Percentiles rank a stretch among this genome's conserved stretches.
Conservation (phyloP, 2,888 invertebrate genomes). For the Lacanobia wlatinum region DNA sequence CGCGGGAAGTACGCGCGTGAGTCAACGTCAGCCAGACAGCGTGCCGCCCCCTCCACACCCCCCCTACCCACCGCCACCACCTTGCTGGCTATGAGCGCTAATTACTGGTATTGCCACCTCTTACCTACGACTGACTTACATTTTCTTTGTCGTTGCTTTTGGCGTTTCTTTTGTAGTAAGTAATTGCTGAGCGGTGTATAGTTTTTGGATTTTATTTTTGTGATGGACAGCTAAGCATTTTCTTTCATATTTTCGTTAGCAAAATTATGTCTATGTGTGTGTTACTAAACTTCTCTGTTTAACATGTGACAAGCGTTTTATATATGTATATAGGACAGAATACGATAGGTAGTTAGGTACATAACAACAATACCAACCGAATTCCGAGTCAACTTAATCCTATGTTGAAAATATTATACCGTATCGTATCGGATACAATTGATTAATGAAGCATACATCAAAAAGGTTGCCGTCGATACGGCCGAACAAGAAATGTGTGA, state of each 20-base stretch:
- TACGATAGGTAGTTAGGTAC: no score
- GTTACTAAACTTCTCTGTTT: background rate
- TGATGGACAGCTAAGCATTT: constrained; percentile 1
- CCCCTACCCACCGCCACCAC: constrained; percentile 8
- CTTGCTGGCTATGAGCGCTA: constrained; percentile 48
- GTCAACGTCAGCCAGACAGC: constrained; percentile 77
- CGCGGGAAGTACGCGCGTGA: constrained; percentile 73
- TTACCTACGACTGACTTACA: constrained; percentile 36
- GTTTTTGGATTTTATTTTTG: constrained; percentile 3
- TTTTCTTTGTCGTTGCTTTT: constrained; percentile 41
- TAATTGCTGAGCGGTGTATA: constrained; percentile 12
- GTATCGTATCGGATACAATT: constrained; percentile 71
- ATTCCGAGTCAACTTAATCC: constrained; percentile 33
- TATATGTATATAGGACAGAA: no score
- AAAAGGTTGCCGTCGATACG: constrained; percentile 84
- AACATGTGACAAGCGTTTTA: background rate
- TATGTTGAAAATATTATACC: constrained; percentile 53
- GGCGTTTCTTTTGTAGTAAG: constrained; percentile 23
- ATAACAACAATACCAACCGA: constrained; percentile 18
- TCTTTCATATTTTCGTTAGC: background rate
- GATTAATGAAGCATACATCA: constrained; percentile 82
- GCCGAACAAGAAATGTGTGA: constrained; percentile 82
- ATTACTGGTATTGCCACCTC: constrained; percentile 58
- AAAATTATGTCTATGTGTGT: background rate
- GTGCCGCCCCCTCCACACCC: constrained; percentile 67